These are phyloP conservation scores for Toxostoma redivivum DNA, from an alignment of 2,113 vertebrate genomes.

Conservation along the genomic window DNA sequence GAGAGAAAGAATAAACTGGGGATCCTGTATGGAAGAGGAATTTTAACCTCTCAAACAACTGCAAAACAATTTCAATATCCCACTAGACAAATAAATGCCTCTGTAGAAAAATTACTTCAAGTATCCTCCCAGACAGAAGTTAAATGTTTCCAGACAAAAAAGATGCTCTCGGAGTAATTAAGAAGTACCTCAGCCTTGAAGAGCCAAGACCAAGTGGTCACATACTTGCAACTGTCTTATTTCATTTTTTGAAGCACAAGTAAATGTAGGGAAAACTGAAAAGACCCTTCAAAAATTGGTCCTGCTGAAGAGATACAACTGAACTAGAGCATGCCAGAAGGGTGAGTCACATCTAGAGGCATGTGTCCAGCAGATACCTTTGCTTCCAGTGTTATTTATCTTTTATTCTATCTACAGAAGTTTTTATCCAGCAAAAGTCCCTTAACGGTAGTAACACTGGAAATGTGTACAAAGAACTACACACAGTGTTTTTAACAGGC, in stretches of 20 bases:
- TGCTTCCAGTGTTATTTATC: neutral
- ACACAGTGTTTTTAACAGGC: neutral
- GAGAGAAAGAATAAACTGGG: neutral
- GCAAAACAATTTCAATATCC: neutral
- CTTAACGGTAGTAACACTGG: neutral
- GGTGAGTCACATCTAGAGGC: neutral
- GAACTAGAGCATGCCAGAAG: neutral
- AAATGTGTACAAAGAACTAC: rapidly evolving
- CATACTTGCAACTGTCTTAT: neutral
- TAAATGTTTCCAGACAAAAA: neutral
- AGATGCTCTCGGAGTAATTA: neutral
- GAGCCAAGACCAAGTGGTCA: neutral
- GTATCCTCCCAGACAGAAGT: neutral
- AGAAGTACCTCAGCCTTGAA: neutral
- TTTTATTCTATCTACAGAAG: neutral
- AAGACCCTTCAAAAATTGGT: neutral
- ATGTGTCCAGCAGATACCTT: rapidly evolving
- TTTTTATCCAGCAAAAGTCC: rapidly evolving
- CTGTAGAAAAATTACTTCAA: neutral
- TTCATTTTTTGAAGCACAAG: neutral
- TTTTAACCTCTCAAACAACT: neutral
- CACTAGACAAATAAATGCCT: neutral
- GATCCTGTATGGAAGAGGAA: neutral
- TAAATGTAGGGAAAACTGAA: neutral
- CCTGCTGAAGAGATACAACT: neutral